These are phyloP conservation scores for Sesia apiformis DNA, from an alignment of 2,888 invertebrate species.

Conservation along the genomic window DNA sequence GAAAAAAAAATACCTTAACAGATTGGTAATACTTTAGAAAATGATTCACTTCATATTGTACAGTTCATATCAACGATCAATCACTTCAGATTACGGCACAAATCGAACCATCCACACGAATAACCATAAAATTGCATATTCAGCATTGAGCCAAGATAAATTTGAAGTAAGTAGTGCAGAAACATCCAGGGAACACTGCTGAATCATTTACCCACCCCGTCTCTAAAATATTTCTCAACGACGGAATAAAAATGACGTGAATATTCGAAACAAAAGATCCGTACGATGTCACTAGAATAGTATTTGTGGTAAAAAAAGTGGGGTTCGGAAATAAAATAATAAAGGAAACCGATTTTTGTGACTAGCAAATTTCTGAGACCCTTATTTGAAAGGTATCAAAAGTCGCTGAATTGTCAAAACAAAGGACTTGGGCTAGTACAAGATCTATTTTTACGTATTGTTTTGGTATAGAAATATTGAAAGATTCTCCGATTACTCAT, in stretches of 20 bases:
- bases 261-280: slow-evolving; percentile 34
- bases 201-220: slow-evolving; percentile 34
- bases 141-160: slow-evolving; percentile 40
- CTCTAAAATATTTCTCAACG: slow-evolving; percentile 26
- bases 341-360: slow-evolving; percentile 25
- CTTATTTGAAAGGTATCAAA: slow-evolving; percentile 39
- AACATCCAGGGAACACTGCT: slow-evolving; percentile 35
- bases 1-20: slow-evolving; percentile 8
- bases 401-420: slow-evolving; percentile 38
- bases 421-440: slow-evolving; percentile 18
- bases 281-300: slow-evolving; percentile 24
- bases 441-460: no score
- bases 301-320: slow-evolving; percentile 26
- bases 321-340: slow-evolving; percentile 24
- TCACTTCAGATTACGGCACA: slow-evolving; percentile 50
- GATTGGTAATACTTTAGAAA: slow-evolving; percentile 36
- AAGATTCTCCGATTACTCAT: no score
- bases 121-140: slow-evolving; percentile 55
- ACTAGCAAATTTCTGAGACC: slow-evolving; percentile 31
- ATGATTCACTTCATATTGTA: slow-evolving; percentile 40
- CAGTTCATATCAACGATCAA: slow-evolving; percentile 42
- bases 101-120: slow-evolving; percentile 46
- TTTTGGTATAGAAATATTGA: no score
- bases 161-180: slow-evolving; percentile 44
- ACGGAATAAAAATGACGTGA: slow-evolving; percentile 30